phyloP scores from a whole-genome alignment of 1,140 invertebrate species.

The Lanistes nyassanus region DNA sequence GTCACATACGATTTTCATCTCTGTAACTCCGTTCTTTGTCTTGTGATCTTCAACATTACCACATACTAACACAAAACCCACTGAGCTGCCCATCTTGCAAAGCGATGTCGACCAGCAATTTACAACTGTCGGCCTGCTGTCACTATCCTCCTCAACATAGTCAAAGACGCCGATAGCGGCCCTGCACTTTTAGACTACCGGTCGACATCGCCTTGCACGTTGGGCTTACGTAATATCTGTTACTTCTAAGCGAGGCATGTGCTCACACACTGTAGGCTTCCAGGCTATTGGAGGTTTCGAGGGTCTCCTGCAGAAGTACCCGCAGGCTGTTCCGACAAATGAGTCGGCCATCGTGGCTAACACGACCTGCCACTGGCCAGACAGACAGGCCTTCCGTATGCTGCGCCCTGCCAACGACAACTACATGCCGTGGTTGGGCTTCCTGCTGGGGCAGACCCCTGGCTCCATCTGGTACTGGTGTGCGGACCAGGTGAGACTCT shows the following conservation, averaged over 20 bases:
- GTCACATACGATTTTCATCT: no score
- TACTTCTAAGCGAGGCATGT: not conserved
- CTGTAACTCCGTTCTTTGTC: no score
- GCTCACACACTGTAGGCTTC: constrained; percentile 56
- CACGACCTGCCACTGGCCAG: constrained; percentile 59
- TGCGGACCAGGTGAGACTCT: constrained; percentile 68
- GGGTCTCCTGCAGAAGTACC: constrained; percentile 67
- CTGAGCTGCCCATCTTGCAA: no score
- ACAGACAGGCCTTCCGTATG: constrained; percentile 68
- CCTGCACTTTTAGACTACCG: no score
- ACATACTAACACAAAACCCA: no score
- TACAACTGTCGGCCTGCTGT: no score
- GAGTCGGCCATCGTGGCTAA: constrained; percentile 42
- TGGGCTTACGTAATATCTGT: no score
- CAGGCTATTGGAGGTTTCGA: constrained; percentile 68
- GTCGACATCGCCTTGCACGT: no score
- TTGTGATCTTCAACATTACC: no score
- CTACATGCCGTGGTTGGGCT: constrained; percentile 70
- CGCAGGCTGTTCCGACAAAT: constrained; percentile 63
- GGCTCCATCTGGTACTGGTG: constrained; percentile 74
- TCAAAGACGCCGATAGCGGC: no score
- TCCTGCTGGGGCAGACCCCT: constrained; percentile 68
- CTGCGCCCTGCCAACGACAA: constrained; percentile 64
- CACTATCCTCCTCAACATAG: no score
- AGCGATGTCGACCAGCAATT: no score